Conservation (phyloP, 2,797 vertebrate genomes). For the Scomberomorus guttatus region DNA sequence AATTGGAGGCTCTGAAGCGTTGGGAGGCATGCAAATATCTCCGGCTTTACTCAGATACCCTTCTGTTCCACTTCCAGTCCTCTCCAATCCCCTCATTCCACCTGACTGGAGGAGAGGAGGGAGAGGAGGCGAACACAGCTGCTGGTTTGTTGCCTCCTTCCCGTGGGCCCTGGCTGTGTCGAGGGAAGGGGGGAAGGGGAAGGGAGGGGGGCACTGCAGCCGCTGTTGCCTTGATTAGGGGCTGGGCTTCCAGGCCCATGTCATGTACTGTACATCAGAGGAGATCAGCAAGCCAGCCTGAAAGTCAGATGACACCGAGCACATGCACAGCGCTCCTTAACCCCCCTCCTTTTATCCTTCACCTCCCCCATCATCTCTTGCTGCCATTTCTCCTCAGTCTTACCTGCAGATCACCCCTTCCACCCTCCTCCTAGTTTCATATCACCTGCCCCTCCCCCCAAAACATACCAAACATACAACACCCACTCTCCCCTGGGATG, state of each 20-base stretch:
- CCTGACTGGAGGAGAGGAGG: constrained; percentile 87
- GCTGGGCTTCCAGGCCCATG: constrained; percentile 87
- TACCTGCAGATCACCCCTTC: constrained; percentile 19
- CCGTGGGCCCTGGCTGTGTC: constrained; percentile 68
- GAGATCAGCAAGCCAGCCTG: constrained; percentile 92
- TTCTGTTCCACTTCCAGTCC: constrained; percentile 81
- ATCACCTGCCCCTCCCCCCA: constrained; percentile 27
- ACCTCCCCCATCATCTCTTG: constrained; percentile 13
- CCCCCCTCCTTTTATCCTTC: constrained; percentile 33
- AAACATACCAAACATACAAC: background rate
- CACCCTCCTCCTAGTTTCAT: constrained; percentile 18
- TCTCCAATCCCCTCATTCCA: constrained; percentile 92
- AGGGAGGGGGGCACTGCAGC: constrained; percentile 69
- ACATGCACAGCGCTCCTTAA: constrained; percentile 76
- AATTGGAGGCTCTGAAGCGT: constrained; percentile 82
- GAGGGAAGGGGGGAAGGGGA: constrained; percentile 65
- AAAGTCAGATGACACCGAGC: constrained; percentile 94
- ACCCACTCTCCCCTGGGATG: background rate
- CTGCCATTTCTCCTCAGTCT: constrained; percentile 7
- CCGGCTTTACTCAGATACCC: constrained; percentile 77
- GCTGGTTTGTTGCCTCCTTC: constrained; percentile 82
- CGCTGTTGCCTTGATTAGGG: constrained; percentile 88
- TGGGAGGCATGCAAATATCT: constrained; percentile 80
- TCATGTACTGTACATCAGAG: constrained; percentile 96
- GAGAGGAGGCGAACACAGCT: constrained; percentile 83